Evolutionary conservation across 2,113 vertebrate genomes (phyloP).

Genomic region (Periophthalmodon schlosseri): DNA sequence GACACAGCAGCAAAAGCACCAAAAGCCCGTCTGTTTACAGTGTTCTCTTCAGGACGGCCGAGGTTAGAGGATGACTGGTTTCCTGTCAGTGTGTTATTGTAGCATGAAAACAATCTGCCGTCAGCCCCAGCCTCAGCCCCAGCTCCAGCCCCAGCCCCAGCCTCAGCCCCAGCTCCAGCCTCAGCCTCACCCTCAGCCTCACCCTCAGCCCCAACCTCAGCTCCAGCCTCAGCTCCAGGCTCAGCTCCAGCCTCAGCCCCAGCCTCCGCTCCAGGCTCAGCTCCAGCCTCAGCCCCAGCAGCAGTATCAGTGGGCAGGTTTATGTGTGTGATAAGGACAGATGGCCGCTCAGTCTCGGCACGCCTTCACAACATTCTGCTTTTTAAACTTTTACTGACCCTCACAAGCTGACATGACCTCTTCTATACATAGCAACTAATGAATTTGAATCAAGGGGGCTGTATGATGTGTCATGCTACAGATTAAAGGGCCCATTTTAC

Average conservation of each 20-base stretch:
- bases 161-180: background rate
- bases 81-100: slow-evolving; percentile 46
- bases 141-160: slow-evolving; percentile 29
- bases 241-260: too few species aligned
- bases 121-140: slow-evolving; percentile 33
- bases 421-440: background rate
- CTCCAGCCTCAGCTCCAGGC: too few species aligned
- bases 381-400: slow-evolving; percentile 5
- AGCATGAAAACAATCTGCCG: slow-evolving; percentile 32
- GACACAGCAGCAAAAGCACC: background rate
- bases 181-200: too few species aligned
- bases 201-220: too few species aligned
- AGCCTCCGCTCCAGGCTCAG: too few species aligned
- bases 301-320: background rate
- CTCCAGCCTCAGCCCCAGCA: slow-evolving; percentile 1
- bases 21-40: slow-evolving; percentile 23
- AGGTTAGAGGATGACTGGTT: slow-evolving; percentile 44
- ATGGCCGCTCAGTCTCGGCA: slow-evolving; percentile 56
- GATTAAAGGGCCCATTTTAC: background rate
- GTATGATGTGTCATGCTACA: background rate
- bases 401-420: background rate
- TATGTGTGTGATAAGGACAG: slow-evolving; percentile 37
- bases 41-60: slow-evolving; percentile 21
- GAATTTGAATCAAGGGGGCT: background rate
- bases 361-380: slow-evolving; percentile 7